Conservation (phyloP, 1,140 invertebrate genomes). For the Scaptomyza montana region DNA sequence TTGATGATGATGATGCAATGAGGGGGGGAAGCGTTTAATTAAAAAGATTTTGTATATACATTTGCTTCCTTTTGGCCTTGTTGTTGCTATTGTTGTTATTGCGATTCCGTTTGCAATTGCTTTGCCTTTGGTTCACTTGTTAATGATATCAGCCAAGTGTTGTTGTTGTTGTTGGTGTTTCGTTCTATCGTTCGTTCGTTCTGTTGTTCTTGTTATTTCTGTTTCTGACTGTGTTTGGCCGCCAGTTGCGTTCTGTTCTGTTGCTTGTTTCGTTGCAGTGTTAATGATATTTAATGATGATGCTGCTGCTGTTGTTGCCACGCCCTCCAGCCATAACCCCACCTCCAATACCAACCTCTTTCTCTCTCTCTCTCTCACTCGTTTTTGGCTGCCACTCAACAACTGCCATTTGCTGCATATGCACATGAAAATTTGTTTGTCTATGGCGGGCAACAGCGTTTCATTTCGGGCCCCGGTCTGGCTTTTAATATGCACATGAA, state of each 20-base stretch:
- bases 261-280: constrained; percentile 72
- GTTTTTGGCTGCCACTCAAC: constrained; percentile 17
- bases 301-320: constrained; percentile 39
- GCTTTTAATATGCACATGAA: constrained; percentile 56
- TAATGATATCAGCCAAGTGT: constrained; percentile 76
- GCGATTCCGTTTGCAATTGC: constrained; percentile 77
- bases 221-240: constrained; percentile 45
- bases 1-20: constrained; percentile 18
- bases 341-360: no score
- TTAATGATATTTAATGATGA: constrained; percentile 81
- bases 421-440: constrained; percentile 43
- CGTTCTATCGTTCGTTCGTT: not conserved
- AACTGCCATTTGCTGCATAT: constrained; percentile 47
- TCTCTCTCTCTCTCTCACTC: no score
- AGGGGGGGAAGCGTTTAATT: constrained; percentile 78
- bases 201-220: constrained; percentile 40
- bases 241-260: constrained; percentile 32
- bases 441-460: constrained; percentile 35
- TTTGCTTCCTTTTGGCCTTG: constrained; percentile 66
- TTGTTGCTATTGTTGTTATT: constrained; percentile 53
- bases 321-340: constrained; percentile 4
- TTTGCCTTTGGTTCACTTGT: constrained; percentile 65
- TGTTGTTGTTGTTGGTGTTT: constrained; percentile 12
- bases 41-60: constrained; percentile 82
- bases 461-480: constrained; percentile 37